Evolutionary conservation across 1,140 invertebrate genomes (phyloP).

Genomic region (Centruroides sculpturatus): DNA sequence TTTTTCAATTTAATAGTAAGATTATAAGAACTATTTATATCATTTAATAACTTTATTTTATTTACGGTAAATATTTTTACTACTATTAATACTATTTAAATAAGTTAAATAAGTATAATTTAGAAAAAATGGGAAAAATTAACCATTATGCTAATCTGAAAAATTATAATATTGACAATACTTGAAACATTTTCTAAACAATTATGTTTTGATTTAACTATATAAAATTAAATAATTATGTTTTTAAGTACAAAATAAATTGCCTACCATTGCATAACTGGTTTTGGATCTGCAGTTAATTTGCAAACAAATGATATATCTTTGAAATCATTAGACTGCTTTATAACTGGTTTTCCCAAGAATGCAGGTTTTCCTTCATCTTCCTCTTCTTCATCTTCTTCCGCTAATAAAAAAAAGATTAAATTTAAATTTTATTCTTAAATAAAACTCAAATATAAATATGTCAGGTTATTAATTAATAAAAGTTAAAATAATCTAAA

Average conservation of each 20-base stretch:
- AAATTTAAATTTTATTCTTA: background rate
- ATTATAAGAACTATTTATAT: too few species aligned
- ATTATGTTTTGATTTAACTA: too few species aligned
- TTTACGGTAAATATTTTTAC: too few species aligned
- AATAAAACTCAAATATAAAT: background rate
- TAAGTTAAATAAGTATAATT: too few species aligned
- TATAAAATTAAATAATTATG: background rate
- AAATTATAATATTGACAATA: too few species aligned
- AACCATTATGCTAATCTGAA: too few species aligned
- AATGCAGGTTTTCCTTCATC: conserved; percentile 88
- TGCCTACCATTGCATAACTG: conserved; percentile 72
- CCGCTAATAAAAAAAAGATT: conserved; percentile 8
- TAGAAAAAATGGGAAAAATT: too few species aligned
- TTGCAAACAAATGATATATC: conserved; percentile 90
- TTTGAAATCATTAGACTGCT: conserved; percentile 81
- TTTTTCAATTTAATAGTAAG: too few species aligned
- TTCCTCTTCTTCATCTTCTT: conserved; percentile 14
- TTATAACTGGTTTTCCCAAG: conserved; percentile 86
- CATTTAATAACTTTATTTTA: too few species aligned
- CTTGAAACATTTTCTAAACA: too few species aligned
- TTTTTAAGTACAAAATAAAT: background rate
- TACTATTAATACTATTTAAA: too few species aligned
- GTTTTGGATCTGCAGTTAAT: conserved; percentile 86
- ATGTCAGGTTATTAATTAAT: too few species aligned
- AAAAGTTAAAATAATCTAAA: background rate